Conservation (phyloP, 2,888 invertebrate genomes). For the Ommatoiulus sabulosus region DNA sequence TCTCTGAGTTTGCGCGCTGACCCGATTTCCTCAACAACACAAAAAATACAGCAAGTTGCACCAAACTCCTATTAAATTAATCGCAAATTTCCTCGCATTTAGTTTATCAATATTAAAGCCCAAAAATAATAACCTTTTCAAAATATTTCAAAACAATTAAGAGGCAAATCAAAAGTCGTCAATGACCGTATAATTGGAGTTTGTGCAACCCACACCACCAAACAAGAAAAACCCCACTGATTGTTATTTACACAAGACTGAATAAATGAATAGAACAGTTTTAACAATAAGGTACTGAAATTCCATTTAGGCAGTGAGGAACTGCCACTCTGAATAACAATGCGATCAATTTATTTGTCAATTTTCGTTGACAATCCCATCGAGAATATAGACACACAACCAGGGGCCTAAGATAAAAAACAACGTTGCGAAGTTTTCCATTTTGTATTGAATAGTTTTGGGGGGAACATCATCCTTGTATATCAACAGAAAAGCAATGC, state of each 20-base stretch:
- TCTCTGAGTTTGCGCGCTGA: background rate
- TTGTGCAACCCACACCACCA: too few species aligned
- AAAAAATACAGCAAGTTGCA: too few species aligned
- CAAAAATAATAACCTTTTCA: too few species aligned
- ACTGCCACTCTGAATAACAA: background rate
- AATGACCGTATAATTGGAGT: too few species aligned
- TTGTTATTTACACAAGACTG: background rate
- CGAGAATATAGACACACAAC: background rate
- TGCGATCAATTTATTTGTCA: background rate
- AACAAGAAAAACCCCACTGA: too few species aligned
- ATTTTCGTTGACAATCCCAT: background rate
- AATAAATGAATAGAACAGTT: background rate
- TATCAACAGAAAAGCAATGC: slow-evolving; percentile 27
- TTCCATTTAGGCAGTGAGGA: background rate
- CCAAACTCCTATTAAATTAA: too few species aligned
- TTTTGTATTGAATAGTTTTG: background rate
- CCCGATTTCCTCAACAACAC: background rate
- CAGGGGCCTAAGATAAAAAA: background rate
- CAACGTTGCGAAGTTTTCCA: background rate
- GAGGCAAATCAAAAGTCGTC: too few species aligned
- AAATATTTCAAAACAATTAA: too few species aligned
- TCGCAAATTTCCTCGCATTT: too few species aligned
- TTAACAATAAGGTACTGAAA: background rate
- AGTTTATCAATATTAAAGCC: too few species aligned
- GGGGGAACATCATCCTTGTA: background rate